Evolutionary conservation across 2,888 invertebrate species (phyloP).

Genomic region (Pachymerium ferrugineum): DNA sequence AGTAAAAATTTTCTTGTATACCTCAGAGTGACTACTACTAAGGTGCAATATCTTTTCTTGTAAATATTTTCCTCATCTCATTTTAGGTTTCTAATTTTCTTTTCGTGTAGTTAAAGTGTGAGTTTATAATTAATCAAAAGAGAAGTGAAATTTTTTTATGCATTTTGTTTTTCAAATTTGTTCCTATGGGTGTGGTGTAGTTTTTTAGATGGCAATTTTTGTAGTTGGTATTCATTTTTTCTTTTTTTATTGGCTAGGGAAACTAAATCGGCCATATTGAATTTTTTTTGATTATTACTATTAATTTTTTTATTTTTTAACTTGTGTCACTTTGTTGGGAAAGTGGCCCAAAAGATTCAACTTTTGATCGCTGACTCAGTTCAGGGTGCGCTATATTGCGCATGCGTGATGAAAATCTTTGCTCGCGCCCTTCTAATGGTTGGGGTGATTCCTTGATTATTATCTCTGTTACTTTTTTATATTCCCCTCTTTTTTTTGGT

Average conservation of each 20-base stretch:
- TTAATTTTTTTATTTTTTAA: no score
- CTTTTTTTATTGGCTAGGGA: background rate
- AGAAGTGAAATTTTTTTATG: background rate
- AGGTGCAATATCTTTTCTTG: slow-evolving; percentile 20
- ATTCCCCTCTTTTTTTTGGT: background rate
- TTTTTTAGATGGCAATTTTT: background rate
- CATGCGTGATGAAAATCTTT: slow-evolving; percentile 27
- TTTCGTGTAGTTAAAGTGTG: slow-evolving; percentile 6
- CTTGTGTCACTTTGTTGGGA: no score
- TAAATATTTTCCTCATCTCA: slow-evolving; percentile 19
- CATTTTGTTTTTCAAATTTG: slow-evolving; percentile 7
- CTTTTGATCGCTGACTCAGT: slow-evolving; percentile 9
- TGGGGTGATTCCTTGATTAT: slow-evolving; percentile 25
- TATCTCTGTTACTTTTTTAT: slow-evolving; percentile 18
- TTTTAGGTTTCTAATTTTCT: slow-evolving; percentile 10
- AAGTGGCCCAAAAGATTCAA: background rate
- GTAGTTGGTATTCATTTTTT: background rate
- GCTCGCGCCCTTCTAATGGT: slow-evolving; percentile 20
- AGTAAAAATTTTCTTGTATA: slow-evolving; percentile 16
- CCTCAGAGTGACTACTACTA: slow-evolving; percentile 23
- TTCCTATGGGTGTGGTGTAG: slow-evolving; percentile 12
- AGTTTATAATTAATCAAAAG: background rate
- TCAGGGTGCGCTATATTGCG: slow-evolving; percentile 5
- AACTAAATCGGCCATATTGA: background rate
- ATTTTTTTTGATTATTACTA: no score